These are phyloP conservation scores for Rhynchonycteris naso DNA, from an alignment of 2,797 vertebrate genomes.

Conservation along the genomic window DNA sequence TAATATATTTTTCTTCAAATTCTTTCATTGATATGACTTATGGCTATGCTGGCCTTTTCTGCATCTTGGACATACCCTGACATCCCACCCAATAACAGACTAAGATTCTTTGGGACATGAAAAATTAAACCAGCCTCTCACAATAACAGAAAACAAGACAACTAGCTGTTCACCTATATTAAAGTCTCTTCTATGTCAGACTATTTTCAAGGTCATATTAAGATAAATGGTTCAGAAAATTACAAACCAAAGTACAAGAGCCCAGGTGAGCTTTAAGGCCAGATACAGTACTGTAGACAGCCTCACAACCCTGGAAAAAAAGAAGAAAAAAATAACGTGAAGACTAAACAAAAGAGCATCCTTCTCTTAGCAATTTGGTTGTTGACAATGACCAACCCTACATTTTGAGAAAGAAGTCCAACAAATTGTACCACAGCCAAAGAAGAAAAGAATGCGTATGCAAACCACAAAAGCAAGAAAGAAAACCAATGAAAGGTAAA, in stretches of 20 bases:
- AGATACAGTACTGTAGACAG: conserved; percentile 95
- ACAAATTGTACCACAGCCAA: neutral
- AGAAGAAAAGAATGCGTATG: neutral
- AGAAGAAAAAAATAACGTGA: conserved; percentile 61
- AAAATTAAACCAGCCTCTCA: conserved; percentile 35
- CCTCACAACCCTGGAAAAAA: conserved; percentile 86
- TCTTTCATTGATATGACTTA: neutral
- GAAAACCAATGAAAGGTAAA: neutral
- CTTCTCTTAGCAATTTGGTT: conserved; percentile 24
- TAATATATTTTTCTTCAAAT: neutral
- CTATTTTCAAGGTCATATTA: conserved; percentile 33
- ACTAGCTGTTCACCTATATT: conserved; percentile 41
- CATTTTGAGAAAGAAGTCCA: neutral
- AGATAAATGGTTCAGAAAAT: conserved; percentile 61
- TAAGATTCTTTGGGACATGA: neutral
- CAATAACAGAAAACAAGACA: neutral
- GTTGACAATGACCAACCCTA: neutral
- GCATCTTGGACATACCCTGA: neutral
- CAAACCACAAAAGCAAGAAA: neutral
- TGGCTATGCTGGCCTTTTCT: neutral
- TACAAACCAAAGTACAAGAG: conserved; percentile 92
- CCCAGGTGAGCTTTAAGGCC: conserved; percentile 96
- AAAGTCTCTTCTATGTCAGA: conserved; percentile 56
- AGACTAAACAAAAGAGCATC: neutral
- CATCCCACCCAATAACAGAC: neutral